Base-by-base conservation (phyloP, 2,888 invertebrate species). In the Xylota sylvarum region DNA sequence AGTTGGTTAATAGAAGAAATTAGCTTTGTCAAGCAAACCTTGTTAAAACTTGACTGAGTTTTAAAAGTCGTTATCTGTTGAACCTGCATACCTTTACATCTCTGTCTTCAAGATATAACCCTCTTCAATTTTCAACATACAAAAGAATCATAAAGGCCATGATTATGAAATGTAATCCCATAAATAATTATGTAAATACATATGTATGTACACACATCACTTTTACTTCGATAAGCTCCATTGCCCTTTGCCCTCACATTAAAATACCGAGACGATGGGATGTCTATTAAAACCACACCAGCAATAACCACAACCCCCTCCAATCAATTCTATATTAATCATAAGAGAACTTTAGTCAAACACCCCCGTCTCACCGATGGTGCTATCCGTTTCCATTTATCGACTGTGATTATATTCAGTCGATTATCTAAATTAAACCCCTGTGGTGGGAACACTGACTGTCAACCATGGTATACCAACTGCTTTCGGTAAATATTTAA, bases 381-480 rank as follows among this genome's bases (percentile, higher is more conserved):
- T 43, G 19, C 27, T 27, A 50, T 37, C 52, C 14, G 40, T 69
- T 50, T 60, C 55, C 32, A 60, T 78, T 78, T 70, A 60, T 67
- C 67, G 60, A 69, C 70, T 52, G 23, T 60, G 55, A 78, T 78
- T 70, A 78, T 43, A 69, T 40, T 77, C 32, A 70, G 70, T 62
- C 70, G 70, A 78, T 78, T 78, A 70, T 78, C 70, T 62, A 62
- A 60, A 70, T 70, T 78, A 70, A 78, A 43, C 40, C 60, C 40
- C 58, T 5, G 12, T 35, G 23, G 5, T 17, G 23, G 17, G 32
- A 0, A 10, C 17, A 4, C n/a, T 9, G 48, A 37, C 30, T 77
- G 30, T 40, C 69, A 77, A 69, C 14, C 40, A 17, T 52, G 48
- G 48, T 12, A 30, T 40, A 14, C n/a, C 43, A 19, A 62, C 35